Conservation (phyloP, 2,888 invertebrate genomes). For the Elmis aenea region DNA sequence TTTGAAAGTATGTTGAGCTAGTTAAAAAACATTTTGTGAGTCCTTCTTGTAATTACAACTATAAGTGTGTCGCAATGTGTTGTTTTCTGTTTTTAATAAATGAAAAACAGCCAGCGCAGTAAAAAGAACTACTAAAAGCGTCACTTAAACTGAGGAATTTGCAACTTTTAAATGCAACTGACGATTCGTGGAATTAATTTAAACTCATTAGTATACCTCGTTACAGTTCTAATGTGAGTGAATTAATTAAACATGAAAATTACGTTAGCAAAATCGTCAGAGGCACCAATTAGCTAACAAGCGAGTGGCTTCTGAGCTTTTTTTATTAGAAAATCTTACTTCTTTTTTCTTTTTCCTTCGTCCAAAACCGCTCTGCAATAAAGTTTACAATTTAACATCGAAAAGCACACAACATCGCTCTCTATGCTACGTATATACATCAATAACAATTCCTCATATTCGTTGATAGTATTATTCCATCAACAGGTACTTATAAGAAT, state of each 20-base stretch:
- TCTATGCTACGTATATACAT: constrained; percentile 31
- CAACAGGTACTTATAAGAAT: too few relatives aligned
- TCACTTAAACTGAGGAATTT: constrained; percentile 12
- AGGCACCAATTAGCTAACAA: constrained; percentile 42
- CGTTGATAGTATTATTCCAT: too few relatives aligned
- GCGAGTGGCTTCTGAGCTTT: constrained; percentile 42
- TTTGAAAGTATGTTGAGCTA: too few relatives aligned
- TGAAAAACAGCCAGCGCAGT: constrained; percentile 2
- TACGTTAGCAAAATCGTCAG: constrained; percentile 36
- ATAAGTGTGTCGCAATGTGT: too few relatives aligned
- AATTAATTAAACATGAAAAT: too few relatives aligned
- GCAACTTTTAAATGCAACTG: constrained; percentile 16
- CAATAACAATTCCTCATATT: too few relatives aligned
- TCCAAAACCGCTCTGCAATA: constrained; percentile 86
- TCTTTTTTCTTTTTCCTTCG: constrained; percentile 98
- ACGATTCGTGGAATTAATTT: constrained; percentile 11
- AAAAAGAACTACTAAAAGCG: constrained; percentile 6
- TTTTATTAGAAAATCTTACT: constrained; percentile 71
- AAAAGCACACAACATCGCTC: constrained; percentile 43
- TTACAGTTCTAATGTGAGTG: too few relatives aligned
- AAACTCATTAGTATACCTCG: too few relatives aligned
- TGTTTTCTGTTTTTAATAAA: too few relatives aligned
- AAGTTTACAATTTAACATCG: constrained; percentile 48
- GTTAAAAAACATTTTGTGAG: too few relatives aligned
- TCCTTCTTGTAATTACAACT: too few relatives aligned